Base-by-base conservation (phyloP, 2,797 vertebrate genomes). In the Zenarchopterus dispar region DNA sequence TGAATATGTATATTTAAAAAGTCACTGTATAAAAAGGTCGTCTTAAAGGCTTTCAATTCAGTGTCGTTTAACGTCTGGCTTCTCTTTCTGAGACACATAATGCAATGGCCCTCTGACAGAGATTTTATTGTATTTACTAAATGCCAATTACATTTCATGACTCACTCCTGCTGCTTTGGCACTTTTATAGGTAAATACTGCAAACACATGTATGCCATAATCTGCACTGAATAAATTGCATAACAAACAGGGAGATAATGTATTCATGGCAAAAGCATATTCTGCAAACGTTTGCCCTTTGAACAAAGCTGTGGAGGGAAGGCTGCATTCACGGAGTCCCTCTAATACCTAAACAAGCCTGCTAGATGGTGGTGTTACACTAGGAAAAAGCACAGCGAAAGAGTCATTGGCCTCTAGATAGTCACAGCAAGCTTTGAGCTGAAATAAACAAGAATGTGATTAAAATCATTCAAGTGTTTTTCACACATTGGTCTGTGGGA, bases 391-490 rank as follows among this genome's bases (percentile, higher is more conserved):
- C n/a, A 3, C 22, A 33, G 8, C 6, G 9, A 45, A 77, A 42
- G 62, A 67, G 51, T 39, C 60, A 65, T 47, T 8, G 55, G 70
- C 53, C 75, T 79, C 65, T 72, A 55, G 84, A 77, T 78, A 85
- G 71, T 72, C 77, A 81, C 68, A 48, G 60, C 28, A 45, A 81
- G 80, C 81, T 86, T 75, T 67, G 56, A 89, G 77, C 83, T 83
- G 77, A 89, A 91, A 90, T 89, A 91, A 91, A 92, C 85, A 91
- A 84, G 88, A 89, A 86, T 85, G 75, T 89, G 87, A 92, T 93
- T 90, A 91, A 91, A 92, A 92, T 92, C 89, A 90, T 89, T 91
- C 88, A 86, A 91, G 89, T 90, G 87, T 87, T 91, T 89, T 88
- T 88, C 81, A 77, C 85, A 85, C 79, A 80, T 84, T 70, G 24